Evolutionary conservation across 2,888 invertebrate genomes (phyloP), one percentile per base, ranked within the genome.

Genomic region (Scelioninae gen. 2): DNA sequence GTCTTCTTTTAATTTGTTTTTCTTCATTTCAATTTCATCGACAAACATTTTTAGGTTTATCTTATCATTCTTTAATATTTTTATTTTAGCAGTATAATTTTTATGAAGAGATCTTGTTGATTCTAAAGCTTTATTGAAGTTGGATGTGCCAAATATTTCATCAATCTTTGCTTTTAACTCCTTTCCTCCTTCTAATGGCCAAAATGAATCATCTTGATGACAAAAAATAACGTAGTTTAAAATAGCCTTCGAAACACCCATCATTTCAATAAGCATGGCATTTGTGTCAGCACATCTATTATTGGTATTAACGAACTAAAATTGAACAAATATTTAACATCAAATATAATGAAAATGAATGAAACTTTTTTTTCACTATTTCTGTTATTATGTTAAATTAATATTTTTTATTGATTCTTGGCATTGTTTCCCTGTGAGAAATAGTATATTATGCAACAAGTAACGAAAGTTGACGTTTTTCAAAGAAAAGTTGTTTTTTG

Each of bases 201-300:
- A 99, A 82, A 92, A 92, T 0, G 97, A 93, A 77, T 99, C 97
- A 86, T 99, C 99, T 90, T 99, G 99, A 85, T 99, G 99, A 82
- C 99, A 99, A 86, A 99, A 98, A 79, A 99, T 93, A 0, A 99
- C 99, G 85, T 96, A 94, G 82, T 96, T 96, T 65, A 99, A 88
- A 70, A 99, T 95, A 0, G 98, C 92, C 84, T 95, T 95, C 0
- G 98, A 95, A 0, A 99, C 97, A 73, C 98, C 97, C 85, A 93
- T 83, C 76, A 90, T 85, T 39, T 87, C 83, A 71, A 91, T 89
- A 88, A 96, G 91, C 80, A 94, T 91, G 31, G 86, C 82, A 84
- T 94, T 92, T 53, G 94, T 88, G 83, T 96, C 93, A 0, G 89
- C 89, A 86, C 93, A 93, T 80, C 93, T 89, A 41, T 90, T 90